These are phyloP conservation scores for Typhlichthys subterraneus DNA, from an alignment of 2,797 vertebrate genomes.

Conservation along the genomic window DNA sequence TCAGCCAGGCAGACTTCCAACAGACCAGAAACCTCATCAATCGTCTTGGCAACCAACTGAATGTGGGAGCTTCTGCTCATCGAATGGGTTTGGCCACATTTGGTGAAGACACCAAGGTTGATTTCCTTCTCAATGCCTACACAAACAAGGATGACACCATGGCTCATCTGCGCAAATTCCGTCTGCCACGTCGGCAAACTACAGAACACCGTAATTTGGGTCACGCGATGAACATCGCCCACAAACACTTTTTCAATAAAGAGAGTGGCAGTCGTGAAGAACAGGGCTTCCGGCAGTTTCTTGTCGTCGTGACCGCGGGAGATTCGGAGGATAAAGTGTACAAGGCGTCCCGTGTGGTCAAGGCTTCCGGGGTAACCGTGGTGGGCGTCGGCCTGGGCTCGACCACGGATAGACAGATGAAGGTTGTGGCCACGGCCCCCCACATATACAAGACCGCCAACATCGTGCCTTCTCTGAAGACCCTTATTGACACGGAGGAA, in stretches of 20 bases:
- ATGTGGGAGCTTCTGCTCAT: slow-evolving; percentile 65
- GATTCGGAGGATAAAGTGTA: slow-evolving; percentile 64
- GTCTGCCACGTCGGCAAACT: slow-evolving; percentile 14
- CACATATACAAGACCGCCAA: slow-evolving; percentile 38
- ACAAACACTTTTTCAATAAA: slow-evolving; percentile 61
- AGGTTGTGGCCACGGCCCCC: slow-evolving; percentile 35
- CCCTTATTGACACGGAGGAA: slow-evolving; percentile 51
- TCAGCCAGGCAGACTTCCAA: slow-evolving; percentile 49
- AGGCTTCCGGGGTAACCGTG: slow-evolving; percentile 68
- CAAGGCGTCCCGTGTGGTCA: slow-evolving; percentile 60
- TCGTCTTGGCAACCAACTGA: slow-evolving; percentile 62
- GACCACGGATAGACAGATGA: slow-evolving; percentile 52
- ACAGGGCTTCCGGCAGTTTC: slow-evolving; percentile 71
- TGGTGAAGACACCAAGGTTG: slow-evolving; percentile 49
- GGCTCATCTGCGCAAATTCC: slow-evolving; percentile 48
- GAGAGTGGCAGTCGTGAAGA: slow-evolving; percentile 70
- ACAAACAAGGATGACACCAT: slow-evolving; percentile 61
- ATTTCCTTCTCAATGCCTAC: slow-evolving; percentile 76
- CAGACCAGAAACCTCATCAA: slow-evolving; percentile 57
- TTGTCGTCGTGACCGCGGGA: slow-evolving; percentile 76
- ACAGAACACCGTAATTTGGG: slow-evolving; percentile 64
- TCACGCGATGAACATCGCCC: slow-evolving; percentile 68
- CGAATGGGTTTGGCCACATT: slow-evolving; percentile 84
- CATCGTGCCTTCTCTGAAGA: slow-evolving; percentile 40
- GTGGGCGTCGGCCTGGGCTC: slow-evolving; percentile 66